Conservation (phyloP, 1,140 invertebrate species). For the Riptortus pedestris region DNA sequence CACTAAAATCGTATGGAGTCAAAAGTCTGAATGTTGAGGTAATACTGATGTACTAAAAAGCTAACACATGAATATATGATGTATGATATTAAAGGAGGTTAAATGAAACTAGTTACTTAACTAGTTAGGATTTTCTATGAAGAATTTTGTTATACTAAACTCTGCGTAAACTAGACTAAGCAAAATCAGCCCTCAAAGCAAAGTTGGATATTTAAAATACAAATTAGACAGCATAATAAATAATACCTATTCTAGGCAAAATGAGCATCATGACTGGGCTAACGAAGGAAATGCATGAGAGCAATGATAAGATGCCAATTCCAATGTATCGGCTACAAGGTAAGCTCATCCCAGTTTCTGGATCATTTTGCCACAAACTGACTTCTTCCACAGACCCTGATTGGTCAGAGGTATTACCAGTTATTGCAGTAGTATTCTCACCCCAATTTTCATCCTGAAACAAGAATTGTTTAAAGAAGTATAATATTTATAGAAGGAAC, state of each 20-base stretch:
- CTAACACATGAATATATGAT: no score
- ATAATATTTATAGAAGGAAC: not conserved
- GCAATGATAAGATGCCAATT: conserved; percentile 58
- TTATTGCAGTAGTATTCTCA: conserved; percentile 93
- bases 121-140: no score
- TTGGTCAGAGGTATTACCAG: conserved; percentile 90
- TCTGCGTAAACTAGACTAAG: no score
- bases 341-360: conserved; percentile 60
- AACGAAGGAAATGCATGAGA: conserved; percentile 73
- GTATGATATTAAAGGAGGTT: no score
- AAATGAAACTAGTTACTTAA: no score
- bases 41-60: no score
- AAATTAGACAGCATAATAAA: no score
- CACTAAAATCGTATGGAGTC: no score
- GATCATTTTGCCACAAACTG: conserved; percentile 60
- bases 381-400: conserved; percentile 87
- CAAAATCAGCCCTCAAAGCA: no score
- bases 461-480: not conserved
- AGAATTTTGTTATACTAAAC: no score
- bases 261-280: conserved; percentile 91
- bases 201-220: no score
- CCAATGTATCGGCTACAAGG: conserved; percentile 69
- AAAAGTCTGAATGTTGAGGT: no score
- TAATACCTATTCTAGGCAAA: conserved; percentile 65
- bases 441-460: conserved; percentile 93